phyloP scores from a whole-genome alignment of 2,797 vertebrate genomes.

The Cossypha heuglini region DNA sequence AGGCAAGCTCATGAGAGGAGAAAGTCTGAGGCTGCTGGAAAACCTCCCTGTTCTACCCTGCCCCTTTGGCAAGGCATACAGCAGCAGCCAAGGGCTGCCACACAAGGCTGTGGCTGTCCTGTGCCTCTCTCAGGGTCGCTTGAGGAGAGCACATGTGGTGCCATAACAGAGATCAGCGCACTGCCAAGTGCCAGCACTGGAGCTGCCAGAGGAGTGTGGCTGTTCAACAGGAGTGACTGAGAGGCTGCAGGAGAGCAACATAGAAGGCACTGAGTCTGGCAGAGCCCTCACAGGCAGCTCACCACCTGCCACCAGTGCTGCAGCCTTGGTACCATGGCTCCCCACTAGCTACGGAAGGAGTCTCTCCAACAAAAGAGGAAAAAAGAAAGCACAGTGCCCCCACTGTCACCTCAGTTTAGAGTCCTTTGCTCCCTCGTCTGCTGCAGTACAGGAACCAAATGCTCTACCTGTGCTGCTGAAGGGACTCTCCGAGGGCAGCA shows the following conservation, averaged over 20 bases:
- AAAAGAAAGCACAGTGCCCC: neutral
- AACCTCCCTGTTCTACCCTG: neutral
- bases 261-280: neutral
- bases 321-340: neutral
- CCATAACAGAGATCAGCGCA: neutral
- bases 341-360: neutral
- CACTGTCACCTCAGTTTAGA: neutral
- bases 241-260: neutral
- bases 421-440: fast-evolving
- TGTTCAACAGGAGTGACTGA: neutral
- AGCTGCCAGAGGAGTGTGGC: neutral
- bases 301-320: neutral
- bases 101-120: neutral
- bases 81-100: neutral
- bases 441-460: neutral
- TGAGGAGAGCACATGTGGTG: neutral
- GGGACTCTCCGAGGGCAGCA: neutral
- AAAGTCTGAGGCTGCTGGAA: neutral
- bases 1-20: neutral
- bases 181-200: neutral
- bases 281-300: neutral
- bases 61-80: neutral
- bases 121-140: fast-evolving
- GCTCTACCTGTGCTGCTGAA: neutral
- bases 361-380: neutral